Evolutionary conservation across 2,113 vertebrate species (phyloP), one percentile per base, ranked within the genome.

Genomic region (Brevimyrus niger): DNA sequence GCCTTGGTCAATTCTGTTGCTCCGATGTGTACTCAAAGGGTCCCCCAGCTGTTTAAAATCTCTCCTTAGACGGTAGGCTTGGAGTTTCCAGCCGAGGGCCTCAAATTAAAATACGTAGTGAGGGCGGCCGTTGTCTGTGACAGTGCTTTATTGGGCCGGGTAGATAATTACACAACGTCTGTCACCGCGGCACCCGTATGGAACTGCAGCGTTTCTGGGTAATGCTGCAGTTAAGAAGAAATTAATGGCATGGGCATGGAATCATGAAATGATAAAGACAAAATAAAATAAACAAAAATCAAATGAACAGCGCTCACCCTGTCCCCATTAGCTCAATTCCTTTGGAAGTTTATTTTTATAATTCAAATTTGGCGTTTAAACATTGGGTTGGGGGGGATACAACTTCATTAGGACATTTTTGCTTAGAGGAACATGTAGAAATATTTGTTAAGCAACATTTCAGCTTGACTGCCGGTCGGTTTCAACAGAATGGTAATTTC

Each of bases 381-480:
- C 27, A 88, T 73, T 87, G 91, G 83, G 27, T 69, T 35, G n/a
- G 69, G 87, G 76, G 85, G 90, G 44, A 87, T 90, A 53, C 50
- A 89, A 82, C 85, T 89, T 92, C 87, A 92, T 92, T 92, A 90
- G 90, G 90, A 53, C 84, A 51, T 2, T 27, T 53, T 88, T 87
- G 88, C 89, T 89, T 50, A 8, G 89, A 86, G 91, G 90, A 90
- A 46, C 15, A 80, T 80, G 88, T 92, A 93, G 93, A 92, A 93
- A 89, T 93, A 92, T 94, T 94, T 92, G 93, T 94, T 92, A 93
- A 93, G 94, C 94, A 93, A 93, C 93, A 92, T 94, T 92, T 92
- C 93, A 91, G 92, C 91, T 91, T 89, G 91, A 93, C 92, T 89
- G 91, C 89, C 23, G 53, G 89, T 4, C 92, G 93, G 91, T 84